Evolutionary conservation across 2,797 vertebrate species (phyloP).

Genomic region (Iguana delicatissima): DNA sequence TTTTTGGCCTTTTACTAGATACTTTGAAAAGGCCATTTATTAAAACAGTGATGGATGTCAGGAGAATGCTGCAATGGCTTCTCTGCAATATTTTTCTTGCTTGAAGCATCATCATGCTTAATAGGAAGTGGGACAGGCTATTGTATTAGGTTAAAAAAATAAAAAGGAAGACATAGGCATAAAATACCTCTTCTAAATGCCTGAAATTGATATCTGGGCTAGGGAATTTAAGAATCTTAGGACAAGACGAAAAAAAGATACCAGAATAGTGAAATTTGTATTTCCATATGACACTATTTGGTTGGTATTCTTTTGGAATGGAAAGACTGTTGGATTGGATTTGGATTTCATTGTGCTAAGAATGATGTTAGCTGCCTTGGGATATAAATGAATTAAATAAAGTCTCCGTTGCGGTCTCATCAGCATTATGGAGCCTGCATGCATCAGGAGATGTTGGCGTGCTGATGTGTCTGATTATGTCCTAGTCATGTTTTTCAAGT

Average conservation of each 20-base stretch:
- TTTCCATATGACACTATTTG: not conserved
- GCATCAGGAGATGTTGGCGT: not conserved
- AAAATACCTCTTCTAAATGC: not conserved
- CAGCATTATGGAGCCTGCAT: not conserved
- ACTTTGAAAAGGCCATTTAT: not conserved
- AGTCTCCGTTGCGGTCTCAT: not conserved
- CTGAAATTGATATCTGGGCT: not conserved
- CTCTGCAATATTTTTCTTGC: slow-evolving; percentile 3
- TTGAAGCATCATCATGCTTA: not conserved
- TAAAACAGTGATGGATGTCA: not conserved
- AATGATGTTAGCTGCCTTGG: not conserved
- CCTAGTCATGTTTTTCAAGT: not conserved
- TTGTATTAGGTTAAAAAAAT: not conserved
- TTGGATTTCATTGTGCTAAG: not conserved
- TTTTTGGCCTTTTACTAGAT: not conserved
- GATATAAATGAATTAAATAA: too few species aligned
- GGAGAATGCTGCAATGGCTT: not conserved
- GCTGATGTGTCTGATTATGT: not conserved
- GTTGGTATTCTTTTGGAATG: not conserved
- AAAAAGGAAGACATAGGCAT: not conserved
- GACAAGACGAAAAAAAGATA: not conserved
- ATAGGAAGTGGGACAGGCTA: not conserved
- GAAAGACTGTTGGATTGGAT: not conserved
- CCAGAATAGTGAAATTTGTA: not conserved
- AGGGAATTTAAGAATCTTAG: not conserved